A percentile compares a stretch with the other conserved stretches of the same genome.
These are phyloP conservation scores for Florisuga fusca DNA, from an alignment of 2,797 vertebrate genomes.

Conservation along the genomic window DNA sequence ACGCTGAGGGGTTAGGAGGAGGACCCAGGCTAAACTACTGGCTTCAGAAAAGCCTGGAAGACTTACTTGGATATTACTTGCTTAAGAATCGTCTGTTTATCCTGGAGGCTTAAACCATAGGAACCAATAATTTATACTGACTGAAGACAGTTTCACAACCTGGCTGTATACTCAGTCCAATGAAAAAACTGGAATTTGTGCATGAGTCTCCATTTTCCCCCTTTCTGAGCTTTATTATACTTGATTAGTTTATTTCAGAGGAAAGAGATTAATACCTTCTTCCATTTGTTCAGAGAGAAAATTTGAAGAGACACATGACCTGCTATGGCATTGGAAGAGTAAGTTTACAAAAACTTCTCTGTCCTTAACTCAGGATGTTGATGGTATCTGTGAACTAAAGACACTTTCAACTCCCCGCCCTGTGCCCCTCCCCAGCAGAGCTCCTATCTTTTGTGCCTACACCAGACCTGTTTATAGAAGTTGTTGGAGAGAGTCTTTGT, in stretches of 20 bases:
- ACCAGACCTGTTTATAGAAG: neutral
- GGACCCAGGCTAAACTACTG: neutral
- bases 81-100: constrained; percentile 61
- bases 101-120: constrained; percentile 58
- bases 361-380: constrained; percentile 1
- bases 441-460: neutral
- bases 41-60: constrained; percentile 48
- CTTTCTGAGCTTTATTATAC: constrained; percentile 57
- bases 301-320: constrained; percentile 34
- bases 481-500: neutral
- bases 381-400: constrained; percentile 26
- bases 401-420: neutral
- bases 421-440: neutral
- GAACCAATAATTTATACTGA: constrained; percentile 61
- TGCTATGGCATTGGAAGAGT: constrained; percentile 9
- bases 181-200: constrained; percentile 52
- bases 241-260: constrained; percentile 70
- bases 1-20: neutral
- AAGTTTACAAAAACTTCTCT: constrained; percentile 17
- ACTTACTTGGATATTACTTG: constrained; percentile 24
- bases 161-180: constrained; percentile 29
- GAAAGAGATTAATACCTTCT: constrained; percentile 42
- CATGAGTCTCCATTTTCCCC: constrained; percentile 1
- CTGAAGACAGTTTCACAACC: constrained; percentile 45
- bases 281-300: constrained; percentile 26